Percentiles rank a stretch among this genome's conserved stretches.
Conservation (phyloP, 2,113 vertebrate genomes). For the Protomyctophum bolini region DNA sequence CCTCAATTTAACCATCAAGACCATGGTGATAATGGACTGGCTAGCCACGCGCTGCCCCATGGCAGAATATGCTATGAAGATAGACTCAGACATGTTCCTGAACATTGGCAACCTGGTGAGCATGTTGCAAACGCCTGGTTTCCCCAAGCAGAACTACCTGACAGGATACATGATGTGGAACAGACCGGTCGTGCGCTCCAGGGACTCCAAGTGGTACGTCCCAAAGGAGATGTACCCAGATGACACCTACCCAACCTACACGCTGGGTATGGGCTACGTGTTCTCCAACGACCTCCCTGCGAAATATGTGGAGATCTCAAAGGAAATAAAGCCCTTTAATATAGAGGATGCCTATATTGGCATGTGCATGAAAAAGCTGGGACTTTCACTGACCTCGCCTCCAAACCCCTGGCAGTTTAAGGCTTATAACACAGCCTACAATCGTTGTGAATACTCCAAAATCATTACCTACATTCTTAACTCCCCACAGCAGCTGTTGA, state of each 20-base stretch:
- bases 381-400: not conserved
- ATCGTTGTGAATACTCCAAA: slow-evolving; percentile 60
- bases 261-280: slow-evolving; percentile 92
- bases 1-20: slow-evolving; percentile 81
- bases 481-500: slow-evolving; percentile 53
- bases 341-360: slow-evolving; percentile 88
- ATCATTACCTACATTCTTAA: slow-evolving; percentile 72
- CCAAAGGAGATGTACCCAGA: slow-evolving; percentile 86
- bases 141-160: slow-evolving; percentile 85
- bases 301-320: slow-evolving; percentile 85
- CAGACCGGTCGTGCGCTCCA: slow-evolving; percentile 83
- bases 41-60: slow-evolving; percentile 72
- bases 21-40: slow-evolving; percentile 85
- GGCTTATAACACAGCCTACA: slow-evolving; percentile 39
- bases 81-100: slow-evolving; percentile 95
- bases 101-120: slow-evolving; percentile 91
- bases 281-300: slow-evolving; percentile 92
- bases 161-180: slow-evolving; percentile 90
- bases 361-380: slow-evolving; percentile 73
- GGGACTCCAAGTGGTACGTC: slow-evolving; percentile 93
- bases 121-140: slow-evolving; percentile 84
- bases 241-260: slow-evolving; percentile 86
- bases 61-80: slow-evolving; percentile 89
- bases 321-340: slow-evolving; percentile 86
- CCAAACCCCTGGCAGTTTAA: slow-evolving; percentile 55